Evolutionary conservation across 2,113 vertebrate species (phyloP).

Genomic region (Cygnus atratus): DNA sequence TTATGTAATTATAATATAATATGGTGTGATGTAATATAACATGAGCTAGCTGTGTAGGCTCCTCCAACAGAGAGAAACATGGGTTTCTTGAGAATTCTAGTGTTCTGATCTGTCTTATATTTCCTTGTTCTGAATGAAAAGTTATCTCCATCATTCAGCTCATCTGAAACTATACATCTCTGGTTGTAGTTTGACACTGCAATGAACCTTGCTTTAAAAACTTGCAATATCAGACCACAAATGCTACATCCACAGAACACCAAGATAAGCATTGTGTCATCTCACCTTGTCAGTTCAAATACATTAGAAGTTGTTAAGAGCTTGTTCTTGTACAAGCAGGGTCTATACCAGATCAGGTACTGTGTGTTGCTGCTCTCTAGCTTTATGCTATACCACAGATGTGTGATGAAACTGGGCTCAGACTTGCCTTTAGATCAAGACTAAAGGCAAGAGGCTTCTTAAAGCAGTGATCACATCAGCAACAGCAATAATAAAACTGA

Average conservation of each 20-base stretch:
- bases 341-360: neutral
- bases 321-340: neutral
- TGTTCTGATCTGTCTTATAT: neutral
- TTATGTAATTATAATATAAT: neutral
- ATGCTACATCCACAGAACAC: neutral
- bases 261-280: neutral
- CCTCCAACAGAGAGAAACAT: neutral
- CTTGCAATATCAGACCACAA: neutral
- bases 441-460: neutral
- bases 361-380: neutral
- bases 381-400: neutral
- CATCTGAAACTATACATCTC: neutral
- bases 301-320: neutral
- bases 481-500: neutral
- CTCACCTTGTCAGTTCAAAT: neutral
- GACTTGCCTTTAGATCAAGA: neutral
- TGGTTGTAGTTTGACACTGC: neutral
- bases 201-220: neutral
- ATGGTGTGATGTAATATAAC: neutral
- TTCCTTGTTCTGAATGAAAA: neutral
- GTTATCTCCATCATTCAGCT: neutral
- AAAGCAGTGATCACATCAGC: neutral
- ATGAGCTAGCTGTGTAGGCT: neutral
- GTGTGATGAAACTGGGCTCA: neutral
- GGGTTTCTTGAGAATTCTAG: neutral